Conservation (phyloP, 2,113 vertebrate species). For the Erythrocercus mccallii region DNA sequence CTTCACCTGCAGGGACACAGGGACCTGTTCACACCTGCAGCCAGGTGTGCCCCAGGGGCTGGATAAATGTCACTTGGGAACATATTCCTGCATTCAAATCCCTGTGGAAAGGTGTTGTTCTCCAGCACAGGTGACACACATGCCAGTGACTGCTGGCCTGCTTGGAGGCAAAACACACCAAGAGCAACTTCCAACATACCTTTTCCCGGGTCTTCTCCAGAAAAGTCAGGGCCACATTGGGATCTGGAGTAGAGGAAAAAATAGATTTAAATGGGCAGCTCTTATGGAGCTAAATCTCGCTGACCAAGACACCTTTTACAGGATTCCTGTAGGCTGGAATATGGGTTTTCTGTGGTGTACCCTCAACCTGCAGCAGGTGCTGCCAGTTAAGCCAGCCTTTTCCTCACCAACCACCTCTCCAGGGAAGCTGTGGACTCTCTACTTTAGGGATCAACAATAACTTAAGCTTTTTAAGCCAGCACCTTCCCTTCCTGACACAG, state of each 20-base stretch:
- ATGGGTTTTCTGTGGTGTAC: rapidly evolving
- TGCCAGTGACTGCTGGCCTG: neutral
- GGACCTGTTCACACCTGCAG: neutral
- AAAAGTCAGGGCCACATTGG: constrained; percentile 89
- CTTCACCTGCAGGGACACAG: constrained; percentile 81
- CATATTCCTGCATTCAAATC: neutral
- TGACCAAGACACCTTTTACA: rapidly evolving
- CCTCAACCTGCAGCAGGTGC: neutral
- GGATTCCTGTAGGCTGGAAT: neutral
- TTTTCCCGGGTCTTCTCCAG: constrained; percentile 97
- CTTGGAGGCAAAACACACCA: rapidly evolving
- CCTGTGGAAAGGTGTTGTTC: neutral
- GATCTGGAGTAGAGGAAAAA: constrained; percentile 73
- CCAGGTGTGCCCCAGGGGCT: neutral
- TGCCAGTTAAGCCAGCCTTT: neutral
- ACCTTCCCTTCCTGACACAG: neutral
- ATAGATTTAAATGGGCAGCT: neutral
- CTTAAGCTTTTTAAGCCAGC: rapidly evolving
- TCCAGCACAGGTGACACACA: neutral
- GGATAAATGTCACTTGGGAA: neutral
- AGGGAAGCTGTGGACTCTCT: rapidly evolving
- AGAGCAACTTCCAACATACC: constrained; percentile 54
- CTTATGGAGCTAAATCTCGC: rapidly evolving
- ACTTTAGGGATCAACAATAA: rapidly evolving
- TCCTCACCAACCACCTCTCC: neutral